Percentiles rank a stretch among this genome's conserved stretches.
Conservation (phyloP, 2,888 invertebrate species). For the Dryobotodes eremita region DNA sequence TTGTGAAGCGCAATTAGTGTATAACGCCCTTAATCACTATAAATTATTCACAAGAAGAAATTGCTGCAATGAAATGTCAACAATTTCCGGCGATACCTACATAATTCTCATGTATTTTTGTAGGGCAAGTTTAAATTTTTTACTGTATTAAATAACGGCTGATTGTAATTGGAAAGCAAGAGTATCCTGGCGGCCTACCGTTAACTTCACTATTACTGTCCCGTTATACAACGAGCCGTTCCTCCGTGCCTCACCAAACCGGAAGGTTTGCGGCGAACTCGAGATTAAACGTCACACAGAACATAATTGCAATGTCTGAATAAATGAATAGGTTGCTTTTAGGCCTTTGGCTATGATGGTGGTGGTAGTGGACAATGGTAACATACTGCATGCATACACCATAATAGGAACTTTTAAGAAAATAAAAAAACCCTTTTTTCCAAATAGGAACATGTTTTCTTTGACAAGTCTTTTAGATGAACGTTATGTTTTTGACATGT, state of each 20-base stretch:
- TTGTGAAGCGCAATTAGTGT: not conserved
- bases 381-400: not conserved
- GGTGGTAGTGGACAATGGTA: not conserved
- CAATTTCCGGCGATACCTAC: conserved; percentile 17
- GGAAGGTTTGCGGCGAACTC: conserved; percentile 34
- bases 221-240: conserved; percentile 60
- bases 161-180: conserved; percentile 62
- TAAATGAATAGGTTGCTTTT: not conserved
- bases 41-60: not conserved
- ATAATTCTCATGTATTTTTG: conserved; percentile 9
- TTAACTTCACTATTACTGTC: conserved; percentile 58
- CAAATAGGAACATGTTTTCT: not conserved
- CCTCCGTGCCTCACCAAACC: conserved; percentile 23
- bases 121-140: conserved; percentile 45
- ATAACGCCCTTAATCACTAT: not conserved
- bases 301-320: not conserved
- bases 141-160: conserved; percentile 54
- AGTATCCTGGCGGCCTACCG: conserved; percentile 65
- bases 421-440: not conserved
- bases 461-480: not conserved
- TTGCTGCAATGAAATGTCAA: conserved; percentile 9
- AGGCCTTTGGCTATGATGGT: not conserved
- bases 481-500: not conserved
- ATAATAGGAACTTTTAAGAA: not conserved
- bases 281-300: conserved; percentile 25